These are phyloP conservation scores for Psammodynastes pulverulentus DNA, from an alignment of 2,113 vertebrate species.

Conservation along the genomic window DNA sequence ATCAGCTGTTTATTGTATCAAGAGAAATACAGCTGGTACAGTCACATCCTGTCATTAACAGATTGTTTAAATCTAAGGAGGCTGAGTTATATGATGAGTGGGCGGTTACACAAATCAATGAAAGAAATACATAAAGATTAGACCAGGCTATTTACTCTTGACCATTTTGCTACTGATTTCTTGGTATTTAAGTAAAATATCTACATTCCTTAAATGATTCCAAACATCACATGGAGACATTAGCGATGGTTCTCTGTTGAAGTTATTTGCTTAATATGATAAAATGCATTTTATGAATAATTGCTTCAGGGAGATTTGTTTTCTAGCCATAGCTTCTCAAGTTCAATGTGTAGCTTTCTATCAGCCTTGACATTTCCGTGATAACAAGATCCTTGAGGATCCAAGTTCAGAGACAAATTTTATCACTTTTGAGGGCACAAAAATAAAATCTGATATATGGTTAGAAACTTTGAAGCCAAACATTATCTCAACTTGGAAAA, in stretches of 20 bases:
- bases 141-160: not conserved
- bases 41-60: not conserved
- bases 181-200: fast-evolving
- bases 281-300: fast-evolving
- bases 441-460: not conserved
- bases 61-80: not conserved
- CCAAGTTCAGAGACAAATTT: not conserved
- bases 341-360: not conserved
- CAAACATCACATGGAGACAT: not conserved
- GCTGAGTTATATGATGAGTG: not conserved
- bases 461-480: not conserved
- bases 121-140: not conserved
- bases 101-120: not conserved
- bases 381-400: not conserved
- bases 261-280: not conserved
- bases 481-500: not conserved
- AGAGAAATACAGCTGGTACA: not conserved
- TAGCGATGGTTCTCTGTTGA: fast-evolving
- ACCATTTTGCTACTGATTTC: not conserved
- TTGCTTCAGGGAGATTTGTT: not conserved
- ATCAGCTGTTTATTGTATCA: not conserved
- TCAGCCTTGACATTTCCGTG: slow-evolving; percentile 10
- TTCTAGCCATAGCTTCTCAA: fast-evolving
- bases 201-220: not conserved
- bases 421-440: not conserved